A percentile compares a stretch with the other conserved stretches of the same genome.
phyloP scores from a whole-genome alignment of 2,113 vertebrate genomes.

The Saccopteryx leptura region DNA sequence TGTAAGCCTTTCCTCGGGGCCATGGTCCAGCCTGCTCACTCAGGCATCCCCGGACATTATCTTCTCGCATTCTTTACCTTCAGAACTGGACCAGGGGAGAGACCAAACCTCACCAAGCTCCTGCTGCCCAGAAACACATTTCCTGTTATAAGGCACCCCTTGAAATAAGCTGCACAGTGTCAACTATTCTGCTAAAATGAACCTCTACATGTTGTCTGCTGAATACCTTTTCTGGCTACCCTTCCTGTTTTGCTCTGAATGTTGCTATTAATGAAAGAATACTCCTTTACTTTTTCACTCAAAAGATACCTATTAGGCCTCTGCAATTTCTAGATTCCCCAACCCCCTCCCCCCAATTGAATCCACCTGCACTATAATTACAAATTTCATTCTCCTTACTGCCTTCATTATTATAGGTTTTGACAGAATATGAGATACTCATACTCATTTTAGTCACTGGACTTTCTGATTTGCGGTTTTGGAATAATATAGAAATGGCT shows the following conservation, averaged over 20 bases:
- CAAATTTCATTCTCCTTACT: constrained; percentile 8
- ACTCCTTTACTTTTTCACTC: not conserved
- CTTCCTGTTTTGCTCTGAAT: not conserved
- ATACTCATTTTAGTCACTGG: not conserved
- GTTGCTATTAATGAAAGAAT: not conserved
- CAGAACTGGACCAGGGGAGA: not conserved
- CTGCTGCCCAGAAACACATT: not conserved
- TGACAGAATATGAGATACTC: constrained; percentile 42
- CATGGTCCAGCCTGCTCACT: not conserved
- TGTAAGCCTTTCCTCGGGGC: not conserved
- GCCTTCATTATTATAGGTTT: not conserved
- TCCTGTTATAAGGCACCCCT: not conserved
- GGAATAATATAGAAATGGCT: not conserved
- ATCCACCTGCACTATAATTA: constrained; percentile 57
- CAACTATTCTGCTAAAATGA: not conserved
- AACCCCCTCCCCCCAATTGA: not conserved
- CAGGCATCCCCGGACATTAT: not conserved
- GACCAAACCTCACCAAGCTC: not conserved
- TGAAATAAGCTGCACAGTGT: not conserved
- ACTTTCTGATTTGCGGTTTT: not conserved
- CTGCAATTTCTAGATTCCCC: not conserved
- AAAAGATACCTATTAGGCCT: not conserved
- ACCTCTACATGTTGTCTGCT: not conserved
- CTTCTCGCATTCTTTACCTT: not conserved
- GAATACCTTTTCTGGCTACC: not conserved